Conservation (phyloP, 2,113 vertebrate species). For the Ciconia boyciana region DNA sequence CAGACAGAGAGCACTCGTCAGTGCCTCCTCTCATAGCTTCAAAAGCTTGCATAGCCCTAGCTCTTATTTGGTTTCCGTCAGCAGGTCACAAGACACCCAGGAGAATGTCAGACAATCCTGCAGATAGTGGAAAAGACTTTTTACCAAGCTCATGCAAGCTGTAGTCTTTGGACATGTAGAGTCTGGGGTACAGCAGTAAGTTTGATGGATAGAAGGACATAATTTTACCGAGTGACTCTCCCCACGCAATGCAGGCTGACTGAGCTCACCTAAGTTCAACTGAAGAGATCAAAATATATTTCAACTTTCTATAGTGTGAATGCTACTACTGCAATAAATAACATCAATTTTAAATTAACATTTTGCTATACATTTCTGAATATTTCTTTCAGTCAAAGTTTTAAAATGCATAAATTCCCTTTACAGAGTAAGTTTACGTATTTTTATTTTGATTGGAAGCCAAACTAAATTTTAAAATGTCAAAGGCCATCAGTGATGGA, state of each 20-base stretch:
- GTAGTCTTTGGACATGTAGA: background rate
- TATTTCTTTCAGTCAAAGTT: background rate
- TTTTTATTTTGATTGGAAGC: background rate
- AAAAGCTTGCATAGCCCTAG: background rate
- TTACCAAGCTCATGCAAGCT: background rate
- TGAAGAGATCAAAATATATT: background rate
- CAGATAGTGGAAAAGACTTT: background rate
- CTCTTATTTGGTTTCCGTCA: background rate
- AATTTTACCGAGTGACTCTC: background rate
- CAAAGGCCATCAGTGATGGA: fast-evolving
- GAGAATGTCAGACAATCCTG: background rate
- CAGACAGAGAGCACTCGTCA: background rate
- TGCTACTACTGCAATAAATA: background rate
- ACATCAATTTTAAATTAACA: background rate
- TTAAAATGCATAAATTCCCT: background rate
- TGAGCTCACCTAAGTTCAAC: background rate
- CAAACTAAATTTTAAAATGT: background rate
- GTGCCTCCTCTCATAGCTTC: background rate
- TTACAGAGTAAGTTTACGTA: background rate
- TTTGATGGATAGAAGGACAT: background rate
- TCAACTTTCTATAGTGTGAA: background rate
- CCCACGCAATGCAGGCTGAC: background rate
- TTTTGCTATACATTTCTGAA: background rate
- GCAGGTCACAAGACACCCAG: fast-evolving
- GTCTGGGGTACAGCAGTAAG: background rate